Evolutionary conservation across 2,888 invertebrate genomes (phyloP), one percentile per base, ranked within the genome.

Genomic region (Coenonympha arcania): DNA sequence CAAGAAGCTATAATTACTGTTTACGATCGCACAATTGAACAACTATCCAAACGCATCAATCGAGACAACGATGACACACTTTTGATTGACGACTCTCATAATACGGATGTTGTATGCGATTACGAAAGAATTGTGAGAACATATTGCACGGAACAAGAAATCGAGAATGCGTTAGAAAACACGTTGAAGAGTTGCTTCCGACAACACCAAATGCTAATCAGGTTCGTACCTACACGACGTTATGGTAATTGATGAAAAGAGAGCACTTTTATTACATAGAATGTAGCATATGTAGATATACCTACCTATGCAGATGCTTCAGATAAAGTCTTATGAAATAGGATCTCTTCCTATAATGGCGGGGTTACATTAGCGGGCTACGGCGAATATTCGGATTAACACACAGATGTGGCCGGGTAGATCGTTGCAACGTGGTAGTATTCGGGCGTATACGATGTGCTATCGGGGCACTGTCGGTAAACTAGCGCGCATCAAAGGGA

Each of bases 131-230:
- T 71, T 31, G 71, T 80, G 3, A 64, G 60, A 57, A 56, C 58
- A 24, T 69, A 69, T 60, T 69, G 69, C 43, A 60, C 70, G 1
- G 60, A 70, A 39, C 48, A 68, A 58, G 68, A 79, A 63, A 76
- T 85, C 51, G 77, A 79, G 56, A 58, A 55, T 11, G 75, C 74
- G 8, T 60, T 85, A 52, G 69, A 78, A 62, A 65, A 57, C 31
- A 66, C 72, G 20, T 60, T 84, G 34, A 66, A 62, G 52, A 70
- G 63, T 56, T 84, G 80, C 61, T 69, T 84, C 60, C 69, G 64
- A n/a, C 86, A 86, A 63, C 85, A 86, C 58, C 84, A 85, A 60
- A 43, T 74, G 39, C 66, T 85, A 8, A 80, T 84, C 52, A 69
- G 70, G 85, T 84, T 16, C 8, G 31, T 31, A 15, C 28, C n/a